Percentiles rank a stretch among this genome's conserved stretches.
These are phyloP conservation scores for Gobionotothen gibberifrons DNA, from an alignment of 2,797 vertebrate species.

Conservation along the genomic window DNA sequence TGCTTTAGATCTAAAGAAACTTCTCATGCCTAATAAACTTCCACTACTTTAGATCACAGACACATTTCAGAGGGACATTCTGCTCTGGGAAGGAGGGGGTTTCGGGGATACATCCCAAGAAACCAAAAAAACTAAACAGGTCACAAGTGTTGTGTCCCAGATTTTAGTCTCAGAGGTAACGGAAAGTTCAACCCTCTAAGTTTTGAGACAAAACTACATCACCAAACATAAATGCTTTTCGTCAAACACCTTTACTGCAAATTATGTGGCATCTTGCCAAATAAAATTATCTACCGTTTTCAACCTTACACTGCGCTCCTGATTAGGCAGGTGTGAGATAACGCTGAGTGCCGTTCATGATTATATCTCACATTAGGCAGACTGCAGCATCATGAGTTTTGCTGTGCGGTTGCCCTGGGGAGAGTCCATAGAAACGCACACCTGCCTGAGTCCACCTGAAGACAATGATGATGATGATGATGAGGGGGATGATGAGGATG, in stretches of 20 bases:
- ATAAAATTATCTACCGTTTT: conserved; percentile 21
- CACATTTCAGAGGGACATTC: conserved; percentile 32
- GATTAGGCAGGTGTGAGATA: conserved; percentile 73
- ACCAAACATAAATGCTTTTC: neutral
- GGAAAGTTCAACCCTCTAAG: conserved; percentile 10
- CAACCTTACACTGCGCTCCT: conserved; percentile 17
- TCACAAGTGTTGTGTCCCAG: conserved; percentile 52
- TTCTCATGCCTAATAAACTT: conserved; percentile 35
- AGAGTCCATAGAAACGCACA: conserved; percentile 49
- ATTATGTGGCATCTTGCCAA: neutral
- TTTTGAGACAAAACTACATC: conserved; percentile 4
- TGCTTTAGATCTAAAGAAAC: conserved; percentile 65
- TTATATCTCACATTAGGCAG: conserved; percentile 73
- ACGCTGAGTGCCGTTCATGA: conserved; percentile 59
- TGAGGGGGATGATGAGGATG: conserved; percentile 4
- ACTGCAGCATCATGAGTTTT: conserved; percentile 77
- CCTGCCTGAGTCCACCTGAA: conserved; percentile 61
- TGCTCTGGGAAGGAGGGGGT: conserved; percentile 12
- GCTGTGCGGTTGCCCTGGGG: conserved; percentile 27
- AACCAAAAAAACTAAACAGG: conserved; percentile 44
- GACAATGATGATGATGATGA: conserved; percentile 31
- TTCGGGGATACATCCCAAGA: conserved; percentile 42
- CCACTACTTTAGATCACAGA: conserved; percentile 43
- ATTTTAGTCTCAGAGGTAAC: conserved; percentile 47
- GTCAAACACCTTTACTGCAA: neutral